Conservation (phyloP, 2,797 vertebrate species). For the Ctenosaura bakeri region DNA sequence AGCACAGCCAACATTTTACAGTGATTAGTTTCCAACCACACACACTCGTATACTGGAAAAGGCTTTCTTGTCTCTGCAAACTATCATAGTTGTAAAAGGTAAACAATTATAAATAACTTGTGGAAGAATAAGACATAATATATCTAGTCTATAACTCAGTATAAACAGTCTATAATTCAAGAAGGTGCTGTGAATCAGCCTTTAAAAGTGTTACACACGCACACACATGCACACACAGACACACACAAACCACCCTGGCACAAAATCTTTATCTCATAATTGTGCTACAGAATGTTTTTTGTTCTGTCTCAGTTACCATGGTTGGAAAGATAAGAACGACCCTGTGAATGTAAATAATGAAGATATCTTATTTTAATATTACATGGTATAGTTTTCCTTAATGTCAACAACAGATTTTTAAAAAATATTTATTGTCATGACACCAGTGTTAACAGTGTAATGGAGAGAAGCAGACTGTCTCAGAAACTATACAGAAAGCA, state of each 20-base stretch:
- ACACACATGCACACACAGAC: background rate
- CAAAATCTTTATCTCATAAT: slow-evolving; percentile 3
- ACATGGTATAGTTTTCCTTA: background rate
- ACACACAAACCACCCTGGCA: background rate
- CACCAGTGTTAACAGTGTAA: background rate
- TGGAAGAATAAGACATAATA: slow-evolving; percentile 27
- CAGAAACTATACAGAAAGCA: background rate
- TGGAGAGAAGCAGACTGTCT: background rate
- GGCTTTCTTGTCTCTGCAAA: slow-evolving; percentile 16
- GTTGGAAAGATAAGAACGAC: slow-evolving; percentile 7
- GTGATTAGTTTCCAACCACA: background rate
- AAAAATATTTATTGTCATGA: background rate
- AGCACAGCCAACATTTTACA: background rate
- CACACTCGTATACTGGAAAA: background rate
- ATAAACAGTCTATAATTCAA: slow-evolving; percentile 31
- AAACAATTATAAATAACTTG: slow-evolving; percentile 29
- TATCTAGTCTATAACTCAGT: slow-evolving; percentile 21
- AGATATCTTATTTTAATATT: background rate
- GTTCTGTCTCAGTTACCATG: background rate
- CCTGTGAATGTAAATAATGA: background rate
- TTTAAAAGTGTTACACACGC: background rate
- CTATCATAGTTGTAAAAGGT: slow-evolving; percentile 12
- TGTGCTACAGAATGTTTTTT: background rate
- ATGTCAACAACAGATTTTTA: background rate
- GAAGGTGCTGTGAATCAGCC: slow-evolving; percentile 18